Evolutionary conservation across 2,888 invertebrate genomes (phyloP).

Genomic region (Dilophus febrilis): DNA sequence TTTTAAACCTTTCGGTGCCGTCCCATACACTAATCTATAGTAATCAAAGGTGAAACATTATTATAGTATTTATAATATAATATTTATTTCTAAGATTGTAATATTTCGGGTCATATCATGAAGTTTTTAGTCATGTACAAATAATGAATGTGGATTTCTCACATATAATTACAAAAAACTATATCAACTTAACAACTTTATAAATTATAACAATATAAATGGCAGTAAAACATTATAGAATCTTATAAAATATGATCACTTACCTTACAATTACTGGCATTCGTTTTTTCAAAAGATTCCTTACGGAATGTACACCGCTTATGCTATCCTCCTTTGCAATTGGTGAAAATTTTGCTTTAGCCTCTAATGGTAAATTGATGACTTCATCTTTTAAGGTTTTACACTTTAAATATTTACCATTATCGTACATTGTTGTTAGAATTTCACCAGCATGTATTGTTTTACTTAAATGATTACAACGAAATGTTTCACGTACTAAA

Average conservation of each 20-base stretch:
- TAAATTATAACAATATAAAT: not conserved
- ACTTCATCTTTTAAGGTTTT: slow-evolving; percentile 70
- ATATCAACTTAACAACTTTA: not conserved
- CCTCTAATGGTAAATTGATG: slow-evolving; percentile 66
- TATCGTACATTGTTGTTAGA: slow-evolving; percentile 55
- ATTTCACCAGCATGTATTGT: slow-evolving; percentile 72
- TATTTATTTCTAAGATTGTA: not conserved
- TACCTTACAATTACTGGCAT: slow-evolving; percentile 77
- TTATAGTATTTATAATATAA: not conserved
- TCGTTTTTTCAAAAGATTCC: slow-evolving; percentile 72
- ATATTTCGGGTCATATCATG: no score
- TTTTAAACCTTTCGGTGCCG: slow-evolving; percentile 68
- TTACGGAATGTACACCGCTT: slow-evolving; percentile 83
- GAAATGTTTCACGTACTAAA: slow-evolving; percentile 29
- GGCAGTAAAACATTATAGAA: no score
- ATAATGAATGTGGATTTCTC: no score
- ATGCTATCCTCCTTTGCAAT: slow-evolving; percentile 86
- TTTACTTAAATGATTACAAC: slow-evolving; percentile 28
- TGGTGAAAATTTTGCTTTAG: slow-evolving; percentile 81
- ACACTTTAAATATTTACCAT: slow-evolving; percentile 72
- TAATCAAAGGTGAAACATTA: not conserved
- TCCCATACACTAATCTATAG: slow-evolving; percentile 61
- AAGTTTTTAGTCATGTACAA: no score
- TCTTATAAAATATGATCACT: slow-evolving; percentile 11
- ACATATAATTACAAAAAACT: no score